Conservation (phyloP, 2,113 vertebrate species). For the Chelonoidis abingdonii region DNA sequence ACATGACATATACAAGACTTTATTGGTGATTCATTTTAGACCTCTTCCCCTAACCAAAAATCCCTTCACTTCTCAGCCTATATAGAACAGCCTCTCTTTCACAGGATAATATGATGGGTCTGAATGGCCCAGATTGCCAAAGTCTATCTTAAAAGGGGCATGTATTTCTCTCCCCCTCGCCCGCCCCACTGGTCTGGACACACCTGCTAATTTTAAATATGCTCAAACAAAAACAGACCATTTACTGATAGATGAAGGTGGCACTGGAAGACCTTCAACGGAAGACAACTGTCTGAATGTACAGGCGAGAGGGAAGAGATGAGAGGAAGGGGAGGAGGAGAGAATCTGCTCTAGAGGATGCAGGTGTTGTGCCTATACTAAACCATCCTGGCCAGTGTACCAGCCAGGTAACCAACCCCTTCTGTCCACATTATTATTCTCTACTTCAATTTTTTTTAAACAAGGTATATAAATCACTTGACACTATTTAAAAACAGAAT, state of each 20-base stretch:
- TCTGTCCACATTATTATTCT: neutral
- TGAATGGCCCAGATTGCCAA: neutral
- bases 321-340: too few relatives aligned
- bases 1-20: neutral
- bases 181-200: neutral
- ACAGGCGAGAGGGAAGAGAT: rapidly evolving
- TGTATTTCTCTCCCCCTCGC: neutral
- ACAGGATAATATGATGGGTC: neutral
- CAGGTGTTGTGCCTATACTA: neutral
- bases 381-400: neutral
- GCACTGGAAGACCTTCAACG: neutral
- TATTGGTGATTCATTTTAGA: neutral
- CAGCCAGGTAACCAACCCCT: neutral
- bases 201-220: neutral
- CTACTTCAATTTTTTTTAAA: neutral
- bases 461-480: neutral
- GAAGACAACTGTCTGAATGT: neutral
- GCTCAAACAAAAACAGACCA: neutral
- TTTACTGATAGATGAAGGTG: neutral
- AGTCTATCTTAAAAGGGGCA: neutral
- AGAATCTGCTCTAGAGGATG: neutral
- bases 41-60: neutral
- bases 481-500: neutral
- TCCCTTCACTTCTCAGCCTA: neutral
- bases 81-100: neutral